These are phyloP conservation scores for Peromyscus melanophrys DNA, from an alignment of 2,797 vertebrate genomes.

Conservation along the genomic window DNA sequence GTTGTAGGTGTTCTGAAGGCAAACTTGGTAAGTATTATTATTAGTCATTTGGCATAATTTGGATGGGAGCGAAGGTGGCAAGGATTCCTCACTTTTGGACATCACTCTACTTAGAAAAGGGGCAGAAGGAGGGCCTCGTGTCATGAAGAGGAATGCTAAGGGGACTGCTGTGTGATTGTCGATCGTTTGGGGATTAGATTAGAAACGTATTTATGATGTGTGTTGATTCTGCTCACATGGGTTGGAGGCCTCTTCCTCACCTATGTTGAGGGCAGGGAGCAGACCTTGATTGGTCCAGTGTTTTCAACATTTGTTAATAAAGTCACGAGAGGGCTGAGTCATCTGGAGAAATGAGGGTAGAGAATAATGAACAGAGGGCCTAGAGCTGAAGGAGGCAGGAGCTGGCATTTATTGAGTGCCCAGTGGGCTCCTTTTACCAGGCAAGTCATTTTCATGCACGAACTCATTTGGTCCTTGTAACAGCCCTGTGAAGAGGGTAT, in stretches of 20 bases:
- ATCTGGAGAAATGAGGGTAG: conserved; percentile 34
- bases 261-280: background rate
- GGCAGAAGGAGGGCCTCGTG: background rate
- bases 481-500: conserved; percentile 15
- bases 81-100: background rate
- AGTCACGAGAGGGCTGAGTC: conserved; percentile 71
- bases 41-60: background rate
- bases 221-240: background rate
- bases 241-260: background rate
- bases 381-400: conserved; percentile 45
- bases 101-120: background rate
- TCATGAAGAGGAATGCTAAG: background rate
- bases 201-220: background rate
- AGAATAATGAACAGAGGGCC: conserved; percentile 72
- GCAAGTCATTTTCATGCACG: conserved; percentile 44
- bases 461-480: conserved; percentile 50
- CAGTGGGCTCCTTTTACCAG: conserved; percentile 50
- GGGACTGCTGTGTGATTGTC: background rate
- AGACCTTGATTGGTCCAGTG: conserved; percentile 29
- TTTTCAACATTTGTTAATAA: conserved; percentile 72
- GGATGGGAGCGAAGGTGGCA: background rate
- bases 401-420: conserved; percentile 62
- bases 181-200: background rate
- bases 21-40: background rate
- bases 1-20: background rate